Evolutionary conservation across 2,888 invertebrate genomes (phyloP), one percentile per base, ranked within the genome.

Genomic region (Dilophus febrilis): DNA sequence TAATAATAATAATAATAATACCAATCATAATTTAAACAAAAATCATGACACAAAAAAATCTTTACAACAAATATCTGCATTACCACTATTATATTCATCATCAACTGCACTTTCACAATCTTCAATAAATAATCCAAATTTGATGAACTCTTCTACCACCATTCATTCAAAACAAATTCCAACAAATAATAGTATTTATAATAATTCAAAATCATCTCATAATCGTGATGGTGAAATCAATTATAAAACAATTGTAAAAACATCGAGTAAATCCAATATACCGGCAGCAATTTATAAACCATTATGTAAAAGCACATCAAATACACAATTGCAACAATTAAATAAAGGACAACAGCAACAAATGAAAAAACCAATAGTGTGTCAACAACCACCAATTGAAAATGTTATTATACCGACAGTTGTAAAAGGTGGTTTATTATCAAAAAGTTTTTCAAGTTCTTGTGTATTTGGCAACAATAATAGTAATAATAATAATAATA

Each of bases 401-500:
- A 43, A 38, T 32, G 56, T 55, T 27, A 50, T 62, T n/a, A n/a
- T n/a, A n/a, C n/a, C n/a, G n/a, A n/a, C n/a, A n/a, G n/a, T 1
- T 42, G 55, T 3, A 62, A 62, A 42, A n/a, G n/a, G n/a, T n/a
- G n/a, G n/a, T n/a, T n/a, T n/a, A n/a, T n/a, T n/a, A n/a, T n/a
- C n/a, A n/a, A n/a, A n/a, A n/a, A 61, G 61, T 45, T 54, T 56
- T 10, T 63, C 63, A 42, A 62, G 63, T 48, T 59, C 60, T 41
- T 58, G 58, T 50, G 56, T 62, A 35, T 55, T 29, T 17, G 16
- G 17, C n/a, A n/a, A n/a, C n/a, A n/a, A n/a, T n/a, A 31, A 31
- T 31, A 31, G n/a, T 19, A 14, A 14, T 14, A 28, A 16, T 27
- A 22, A 10, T 26, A 37, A 37, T 18, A 37, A 37, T 22, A 30